Conservation (phyloP, 2,888 invertebrate genomes). For the Sphaerophoria rueppellii region DNA sequence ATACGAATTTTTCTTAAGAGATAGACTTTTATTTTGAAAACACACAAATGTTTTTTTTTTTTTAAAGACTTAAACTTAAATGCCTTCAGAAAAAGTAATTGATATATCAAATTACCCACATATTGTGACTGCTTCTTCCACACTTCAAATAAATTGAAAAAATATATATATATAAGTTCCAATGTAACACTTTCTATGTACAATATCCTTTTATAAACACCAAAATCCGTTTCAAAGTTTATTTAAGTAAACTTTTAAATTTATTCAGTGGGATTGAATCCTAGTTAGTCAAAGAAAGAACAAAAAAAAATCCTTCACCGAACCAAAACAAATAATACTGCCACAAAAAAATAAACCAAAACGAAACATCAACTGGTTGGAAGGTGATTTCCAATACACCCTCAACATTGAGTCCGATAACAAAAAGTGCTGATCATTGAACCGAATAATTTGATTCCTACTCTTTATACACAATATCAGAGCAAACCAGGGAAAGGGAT, state of each 20-base stretch:
- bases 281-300: constrained; percentile 23
- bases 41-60: no score
- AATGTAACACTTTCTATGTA: no score
- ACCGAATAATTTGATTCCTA: constrained; percentile 81
- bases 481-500: constrained; percentile 51
- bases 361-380: constrained; percentile 60
- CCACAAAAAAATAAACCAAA: constrained; percentile 23
- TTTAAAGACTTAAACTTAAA: no score
- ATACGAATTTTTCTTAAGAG: no score
- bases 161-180: no score
- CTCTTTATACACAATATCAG: constrained; percentile 61
- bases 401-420: constrained; percentile 56
- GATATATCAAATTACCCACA: no score
- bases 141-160: no score
- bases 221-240: constrained; percentile 10
- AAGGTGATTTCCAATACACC: constrained; percentile 60
- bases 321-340: constrained; percentile 40
- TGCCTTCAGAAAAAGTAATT: no score
- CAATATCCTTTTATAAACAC: no score
- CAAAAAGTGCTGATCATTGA: constrained; percentile 80
- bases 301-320: constrained; percentile 41
- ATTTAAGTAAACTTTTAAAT: constrained; percentile 31
- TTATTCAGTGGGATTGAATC: constrained; percentile 43
- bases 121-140: no score
- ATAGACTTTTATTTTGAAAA: no score